Evolutionary conservation across 2,888 invertebrate species (phyloP), one percentile per base, ranked within the genome.

Genomic region (Acronicta alni): DNA sequence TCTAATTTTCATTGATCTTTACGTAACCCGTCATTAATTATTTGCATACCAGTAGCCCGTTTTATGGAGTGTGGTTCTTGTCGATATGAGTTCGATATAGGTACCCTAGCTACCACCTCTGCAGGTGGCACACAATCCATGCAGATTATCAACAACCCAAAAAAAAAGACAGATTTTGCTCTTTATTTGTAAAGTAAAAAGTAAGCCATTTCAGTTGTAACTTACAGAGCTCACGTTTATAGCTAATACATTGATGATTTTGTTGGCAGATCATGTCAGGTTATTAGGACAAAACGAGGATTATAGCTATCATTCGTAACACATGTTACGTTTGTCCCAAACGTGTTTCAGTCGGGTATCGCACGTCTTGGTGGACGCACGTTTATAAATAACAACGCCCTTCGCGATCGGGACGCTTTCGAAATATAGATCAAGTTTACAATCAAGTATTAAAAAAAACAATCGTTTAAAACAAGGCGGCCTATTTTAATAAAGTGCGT

Each of bases 351-450:
- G 89, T 90, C 82, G 76, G 71, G 73, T 69, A 73, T 54, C 67
- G 66, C 43, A 61, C 75, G 73, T 72, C 81, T 68, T 67, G 54
- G 75, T 57, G 80, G 63, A 59, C 62, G 67, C 83, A 89, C 90
- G 89, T 83, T 79, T 90, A 90, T 88, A 87, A 84, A 79, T 85
- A 87, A 60, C 67, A 53, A 55, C 70, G 77, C 80, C 75, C 80
- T 81, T 82, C 82, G 68, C 72, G 65, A 61, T 61, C 69, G 67
- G 49, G 48, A 59, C 74, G 74, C 72, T 70, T 75, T 70, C 62
- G 65, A 72, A 78, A 73, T 73, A 65, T 70, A 75, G 75, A 70
- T 73, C 71, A 71, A 69, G 73, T 73, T 62, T 69, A 72, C 55
- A 48, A 57, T 57, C 54, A 60, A 51, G 52, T 39, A 38, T 67